These are phyloP conservation scores for Ophiothrix spiculata DNA, from an alignment of 35 echinoderm and acorn worm genomes.

Conservation along the genomic window DNA sequence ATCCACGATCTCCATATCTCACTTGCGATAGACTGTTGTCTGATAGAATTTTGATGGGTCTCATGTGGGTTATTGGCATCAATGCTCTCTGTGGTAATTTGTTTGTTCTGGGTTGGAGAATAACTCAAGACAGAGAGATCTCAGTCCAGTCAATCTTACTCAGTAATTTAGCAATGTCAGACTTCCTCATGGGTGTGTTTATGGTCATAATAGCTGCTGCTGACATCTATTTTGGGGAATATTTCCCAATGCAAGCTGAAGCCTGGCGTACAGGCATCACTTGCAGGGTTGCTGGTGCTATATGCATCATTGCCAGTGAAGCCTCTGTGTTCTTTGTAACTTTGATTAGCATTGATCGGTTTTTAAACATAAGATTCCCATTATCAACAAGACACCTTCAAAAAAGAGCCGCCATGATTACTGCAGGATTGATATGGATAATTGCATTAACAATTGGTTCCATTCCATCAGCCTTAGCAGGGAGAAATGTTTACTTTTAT, in stretches of 20 bases:
- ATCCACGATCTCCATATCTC: background rate
- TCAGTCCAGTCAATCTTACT: conserved; percentile 20
- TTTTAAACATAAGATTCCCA: conserved; percentile 4
- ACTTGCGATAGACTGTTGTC: background rate
- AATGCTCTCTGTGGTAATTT: conserved; percentile 11
- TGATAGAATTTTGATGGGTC: background rate
- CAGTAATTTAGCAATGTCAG: conserved; percentile 40
- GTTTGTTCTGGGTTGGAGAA: background rate
- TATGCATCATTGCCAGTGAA: conserved; percentile 36
- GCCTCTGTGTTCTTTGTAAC: conserved; percentile 35
- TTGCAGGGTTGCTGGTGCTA: conserved; percentile 23
- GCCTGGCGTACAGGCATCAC: background rate
- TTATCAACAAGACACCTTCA: background rate
- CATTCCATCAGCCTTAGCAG: background rate
- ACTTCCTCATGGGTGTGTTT: conserved; percentile 47
- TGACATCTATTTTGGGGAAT: conserved; percentile 29
- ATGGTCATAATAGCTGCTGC: conserved; percentile 41
- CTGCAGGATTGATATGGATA: background rate
- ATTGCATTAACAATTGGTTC: background rate
- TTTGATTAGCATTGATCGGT: conserved; percentile 36
- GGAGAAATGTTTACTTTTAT: background rate
- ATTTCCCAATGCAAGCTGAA: conserved; percentile 7
- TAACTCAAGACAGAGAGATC: background rate
- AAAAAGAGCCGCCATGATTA: background rate
- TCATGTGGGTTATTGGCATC: conserved; percentile 24